Evolutionary conservation across 2,797 vertebrate genomes (phyloP).

Genomic region (Buceros bicornis): DNA sequence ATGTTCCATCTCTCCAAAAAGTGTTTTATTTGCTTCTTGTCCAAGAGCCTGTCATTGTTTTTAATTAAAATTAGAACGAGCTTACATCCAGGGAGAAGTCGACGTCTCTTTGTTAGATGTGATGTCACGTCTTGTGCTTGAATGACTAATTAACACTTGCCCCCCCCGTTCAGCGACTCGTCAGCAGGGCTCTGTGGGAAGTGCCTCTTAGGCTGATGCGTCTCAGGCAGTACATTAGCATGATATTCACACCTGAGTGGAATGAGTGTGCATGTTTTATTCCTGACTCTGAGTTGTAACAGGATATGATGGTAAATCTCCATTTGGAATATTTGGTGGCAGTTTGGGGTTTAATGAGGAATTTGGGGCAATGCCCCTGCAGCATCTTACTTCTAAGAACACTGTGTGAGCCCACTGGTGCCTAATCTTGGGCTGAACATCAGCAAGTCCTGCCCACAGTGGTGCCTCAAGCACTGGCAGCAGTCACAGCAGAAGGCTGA

Average conservation of each 20-base stretch:
- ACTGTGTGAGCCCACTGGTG: background rate
- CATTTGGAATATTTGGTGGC: background rate
- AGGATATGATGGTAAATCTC: constrained; percentile 1
- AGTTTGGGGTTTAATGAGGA: background rate
- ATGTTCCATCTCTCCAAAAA: background rate
- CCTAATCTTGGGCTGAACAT: background rate
- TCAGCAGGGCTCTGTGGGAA: background rate
- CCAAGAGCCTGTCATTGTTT: background rate
- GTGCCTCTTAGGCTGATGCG: background rate
- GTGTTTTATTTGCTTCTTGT: background rate
- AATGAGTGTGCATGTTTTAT: background rate
- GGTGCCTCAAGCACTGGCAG: background rate
- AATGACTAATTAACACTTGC: background rate
- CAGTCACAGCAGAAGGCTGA: background rate
- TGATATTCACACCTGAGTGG: background rate
- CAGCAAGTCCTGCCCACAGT: accelerated
- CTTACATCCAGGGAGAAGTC: background rate
- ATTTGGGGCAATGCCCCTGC: background rate
- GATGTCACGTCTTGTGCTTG: background rate
- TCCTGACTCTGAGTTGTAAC: background rate
- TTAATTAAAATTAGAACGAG: background rate
- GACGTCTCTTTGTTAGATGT: background rate
- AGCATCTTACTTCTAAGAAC: background rate
- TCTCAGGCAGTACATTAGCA: background rate
- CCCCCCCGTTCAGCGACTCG: background rate